Base-by-base conservation (phyloP, 2,797 vertebrate genomes). In the Paratrypauchen microcephalus region DNA sequence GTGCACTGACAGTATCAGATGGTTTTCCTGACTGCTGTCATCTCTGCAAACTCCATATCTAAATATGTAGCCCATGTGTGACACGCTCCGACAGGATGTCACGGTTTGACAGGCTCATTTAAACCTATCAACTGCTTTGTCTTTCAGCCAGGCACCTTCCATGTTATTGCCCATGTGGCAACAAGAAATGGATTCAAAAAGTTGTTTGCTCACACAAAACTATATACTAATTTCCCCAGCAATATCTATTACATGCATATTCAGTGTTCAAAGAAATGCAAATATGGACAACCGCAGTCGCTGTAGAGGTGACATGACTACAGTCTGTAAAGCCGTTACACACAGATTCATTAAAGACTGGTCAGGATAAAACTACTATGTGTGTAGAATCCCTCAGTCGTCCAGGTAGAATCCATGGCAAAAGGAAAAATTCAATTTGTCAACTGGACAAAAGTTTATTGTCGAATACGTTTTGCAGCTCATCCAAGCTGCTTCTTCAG, bases 1-100 rank as follows among this genome's bases (percentile, higher is more conserved):
- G 84, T 87, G 83, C 77, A 73, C 82, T 90, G 83, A 87, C 47
- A 66, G 82, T 76, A 83, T 85, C 82, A 82, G 82, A 86, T 75
- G 77, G 32, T 48, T 64, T 75, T 72, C 73, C 82, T 75, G 86
- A 84, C 82, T 81, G 75, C 80, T 88, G 80, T 89, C 88, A 86
- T 84, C 84, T 72, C 78, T 59, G 71, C 68, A 69, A 79, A 82
- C 68, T 71, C 55, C 57, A 61, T 12, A 76, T 79, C 71, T 76
- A 83, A 88, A 83, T 85, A 73, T 72, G 77, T 72, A 70, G 68
- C 66, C 65, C 73, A 58, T 69, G 66, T 65, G 66, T 75, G 24
- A 71, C 64, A 21, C 64, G 70, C 47, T 75, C 59, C 72, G 41
- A 66, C 30, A 41, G 63, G 65, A 45, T 47, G 68, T 74, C 77